A percentile compares a stretch with the other conserved stretches of the same genome.
Conservation (phyloP, 2,113 vertebrate genomes). For the Malurus melanocephalus region DNA sequence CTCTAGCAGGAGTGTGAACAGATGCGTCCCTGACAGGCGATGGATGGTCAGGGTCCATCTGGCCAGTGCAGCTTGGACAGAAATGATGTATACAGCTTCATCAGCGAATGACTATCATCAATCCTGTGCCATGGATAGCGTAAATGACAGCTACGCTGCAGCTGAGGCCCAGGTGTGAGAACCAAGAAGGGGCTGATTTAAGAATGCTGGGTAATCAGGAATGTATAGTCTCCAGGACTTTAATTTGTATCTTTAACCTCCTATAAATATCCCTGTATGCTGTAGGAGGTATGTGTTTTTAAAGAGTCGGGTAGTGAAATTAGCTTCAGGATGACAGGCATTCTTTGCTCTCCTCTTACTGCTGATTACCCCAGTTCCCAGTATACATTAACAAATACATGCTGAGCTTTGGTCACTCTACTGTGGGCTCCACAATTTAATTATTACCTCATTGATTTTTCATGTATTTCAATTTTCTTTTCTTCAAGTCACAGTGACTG, state of each 20-base stretch:
- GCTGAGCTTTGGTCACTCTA: constrained; percentile 58
- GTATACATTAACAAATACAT: constrained; percentile 69
- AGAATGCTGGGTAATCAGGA: constrained; percentile 94
- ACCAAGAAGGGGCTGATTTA: constrained; percentile 82
- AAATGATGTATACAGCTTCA: constrained; percentile 99
- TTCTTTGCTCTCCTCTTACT: constrained; percentile 68
- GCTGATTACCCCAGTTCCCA: constrained; percentile 63
- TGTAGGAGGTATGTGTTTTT: constrained; percentile 75
- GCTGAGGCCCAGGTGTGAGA: constrained; percentile 94
- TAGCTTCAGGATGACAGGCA: constrained; percentile 68
- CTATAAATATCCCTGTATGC: constrained; percentile 85
- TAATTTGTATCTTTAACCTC: constrained; percentile 88
- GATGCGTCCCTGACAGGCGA: constrained; percentile 99
- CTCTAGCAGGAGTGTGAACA: constrained; percentile 97
- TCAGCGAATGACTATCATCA: constrained; percentile 99
- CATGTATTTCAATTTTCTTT: constrained; percentile 81
- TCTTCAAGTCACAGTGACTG: constrained; percentile 61
- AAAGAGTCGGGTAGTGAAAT: constrained; percentile 71
- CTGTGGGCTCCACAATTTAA: constrained; percentile 71
- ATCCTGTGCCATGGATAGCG: constrained; percentile 89
- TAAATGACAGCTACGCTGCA: constrained; percentile 91
- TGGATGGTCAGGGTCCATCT: constrained; percentile 99
- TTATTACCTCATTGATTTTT: constrained; percentile 84
- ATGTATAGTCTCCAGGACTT: constrained; percentile 78
- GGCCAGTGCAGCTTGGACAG: constrained; percentile 98